These are phyloP conservation scores for Poecile montanus DNA, from an alignment of 2,797 vertebrate genomes.

Conservation along the genomic window DNA sequence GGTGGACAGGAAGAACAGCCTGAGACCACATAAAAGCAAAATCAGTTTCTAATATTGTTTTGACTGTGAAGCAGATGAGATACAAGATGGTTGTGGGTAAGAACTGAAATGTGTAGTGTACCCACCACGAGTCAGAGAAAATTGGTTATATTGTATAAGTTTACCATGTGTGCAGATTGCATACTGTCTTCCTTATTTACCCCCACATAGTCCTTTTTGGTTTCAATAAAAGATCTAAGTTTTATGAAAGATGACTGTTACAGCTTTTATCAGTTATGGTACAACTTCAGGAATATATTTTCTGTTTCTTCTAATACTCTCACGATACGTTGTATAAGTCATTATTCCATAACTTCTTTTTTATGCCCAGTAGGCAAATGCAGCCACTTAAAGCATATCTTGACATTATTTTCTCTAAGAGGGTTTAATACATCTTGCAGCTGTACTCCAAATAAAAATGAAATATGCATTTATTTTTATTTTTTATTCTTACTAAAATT, in stretches of 20 bases:
- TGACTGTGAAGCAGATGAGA: slow-evolving; percentile 51
- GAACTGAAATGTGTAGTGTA: background rate
- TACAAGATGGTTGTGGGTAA: slow-evolving; percentile 26
- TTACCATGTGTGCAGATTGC: slow-evolving; percentile 27
- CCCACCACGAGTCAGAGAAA: slow-evolving; percentile 12
- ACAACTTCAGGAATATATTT: slow-evolving; percentile 16
- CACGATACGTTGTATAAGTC: background rate
- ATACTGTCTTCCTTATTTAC: background rate
- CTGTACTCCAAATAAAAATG: background rate
- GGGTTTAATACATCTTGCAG: background rate
- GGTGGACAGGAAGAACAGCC: slow-evolving; percentile 28
- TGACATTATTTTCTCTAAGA: background rate
- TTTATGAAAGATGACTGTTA: background rate
- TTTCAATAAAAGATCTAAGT: slow-evolving; percentile 34
- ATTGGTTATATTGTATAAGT: background rate
- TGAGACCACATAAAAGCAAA: slow-evolving; percentile 48
- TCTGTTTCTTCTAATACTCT: slow-evolving; percentile 4
- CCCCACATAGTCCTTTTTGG: background rate
- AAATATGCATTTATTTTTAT: background rate
- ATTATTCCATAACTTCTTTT: background rate
- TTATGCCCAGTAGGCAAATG: background rate
- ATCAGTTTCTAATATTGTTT: slow-evolving; percentile 28
- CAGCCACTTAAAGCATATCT: background rate
- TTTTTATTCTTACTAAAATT: background rate
- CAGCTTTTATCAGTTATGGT: slow-evolving; percentile 39